Evolutionary conservation across 2,797 vertebrate species (phyloP).

Genomic region (Sebastes trivittatus): DNA sequence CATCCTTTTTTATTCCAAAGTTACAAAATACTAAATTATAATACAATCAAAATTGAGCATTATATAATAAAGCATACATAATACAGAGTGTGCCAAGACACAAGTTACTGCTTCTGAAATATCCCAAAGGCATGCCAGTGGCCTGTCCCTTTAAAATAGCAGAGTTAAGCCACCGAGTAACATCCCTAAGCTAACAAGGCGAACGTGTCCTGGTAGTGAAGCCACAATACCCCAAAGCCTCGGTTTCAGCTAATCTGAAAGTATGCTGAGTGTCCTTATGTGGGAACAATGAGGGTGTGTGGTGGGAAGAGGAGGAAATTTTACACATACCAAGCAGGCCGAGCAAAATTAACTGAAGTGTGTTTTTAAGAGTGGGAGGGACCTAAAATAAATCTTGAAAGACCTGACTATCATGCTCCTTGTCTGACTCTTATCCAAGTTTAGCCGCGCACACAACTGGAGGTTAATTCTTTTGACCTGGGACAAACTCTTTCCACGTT

Average conservation of each 20-base stretch:
- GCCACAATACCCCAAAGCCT: slow-evolving; percentile 49
- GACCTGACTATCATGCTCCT: slow-evolving; percentile 69
- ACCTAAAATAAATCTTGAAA: slow-evolving; percentile 70
- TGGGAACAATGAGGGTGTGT: slow-evolving; percentile 69
- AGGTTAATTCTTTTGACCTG: slow-evolving; percentile 83
- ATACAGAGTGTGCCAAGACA: background rate
- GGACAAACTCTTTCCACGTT: slow-evolving; percentile 70
- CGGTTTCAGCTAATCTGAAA: slow-evolving; percentile 64
- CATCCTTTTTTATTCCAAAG: background rate
- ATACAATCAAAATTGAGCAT: background rate
- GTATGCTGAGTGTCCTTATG: slow-evolving; percentile 67
- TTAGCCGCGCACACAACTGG: slow-evolving; percentile 69
- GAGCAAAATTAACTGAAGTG: slow-evolving; percentile 71
- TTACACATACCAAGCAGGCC: slow-evolving; percentile 71
- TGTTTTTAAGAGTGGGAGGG: slow-evolving; percentile 72
- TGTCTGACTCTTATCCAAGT: slow-evolving; percentile 68
- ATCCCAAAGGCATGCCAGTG: background rate
- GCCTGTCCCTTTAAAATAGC: slow-evolving; percentile 29
- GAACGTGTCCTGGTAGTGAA: slow-evolving; percentile 36
- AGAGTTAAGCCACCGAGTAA: slow-evolving; percentile 22
- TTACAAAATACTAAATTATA: background rate
- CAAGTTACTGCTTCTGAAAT: background rate
- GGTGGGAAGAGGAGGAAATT: slow-evolving; percentile 66
- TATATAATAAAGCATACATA: background rate
- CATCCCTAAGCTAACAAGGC: slow-evolving; percentile 35